Evolutionary conservation across 2,888 invertebrate species (phyloP).

Genomic region (Caenorhabditis imperialis): DNA sequence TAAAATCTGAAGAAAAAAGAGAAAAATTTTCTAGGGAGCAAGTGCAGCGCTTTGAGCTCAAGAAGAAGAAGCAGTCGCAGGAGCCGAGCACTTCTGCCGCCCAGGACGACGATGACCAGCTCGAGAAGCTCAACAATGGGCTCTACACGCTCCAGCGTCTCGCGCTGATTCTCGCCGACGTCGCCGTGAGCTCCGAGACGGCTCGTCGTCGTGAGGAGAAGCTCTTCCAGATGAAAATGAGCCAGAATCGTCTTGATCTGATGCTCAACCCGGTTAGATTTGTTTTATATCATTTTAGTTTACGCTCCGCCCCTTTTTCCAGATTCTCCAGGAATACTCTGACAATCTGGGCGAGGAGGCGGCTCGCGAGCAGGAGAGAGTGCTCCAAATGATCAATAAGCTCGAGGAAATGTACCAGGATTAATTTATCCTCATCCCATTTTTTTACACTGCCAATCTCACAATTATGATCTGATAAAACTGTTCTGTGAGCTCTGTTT

Average conservation of each 20-base stretch:
- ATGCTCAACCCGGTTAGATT: slow-evolving; percentile 65
- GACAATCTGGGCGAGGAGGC: slow-evolving; percentile 67
- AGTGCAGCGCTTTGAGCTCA: slow-evolving; percentile 60
- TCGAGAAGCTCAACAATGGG: slow-evolving; percentile 91
- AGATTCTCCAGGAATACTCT: slow-evolving; percentile 63
- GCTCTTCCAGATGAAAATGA: slow-evolving; percentile 72
- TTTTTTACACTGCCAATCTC: background rate
- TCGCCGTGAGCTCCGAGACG: slow-evolving; percentile 79
- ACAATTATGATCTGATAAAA: no score
- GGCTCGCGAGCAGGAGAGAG: slow-evolving; percentile 52
- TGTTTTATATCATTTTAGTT: background rate
- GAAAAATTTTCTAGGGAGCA: slow-evolving; percentile 55
- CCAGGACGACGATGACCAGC: slow-evolving; percentile 58
- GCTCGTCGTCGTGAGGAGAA: slow-evolving; percentile 64
- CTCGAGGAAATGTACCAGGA: slow-evolving; percentile 23
- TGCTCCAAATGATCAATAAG: slow-evolving; percentile 51
- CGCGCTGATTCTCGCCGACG: slow-evolving; percentile 85
- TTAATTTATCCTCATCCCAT: no score
- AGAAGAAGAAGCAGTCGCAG: slow-evolving; percentile 26
- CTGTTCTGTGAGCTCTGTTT: no score
- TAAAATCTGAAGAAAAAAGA: background rate
- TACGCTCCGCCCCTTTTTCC: slow-evolving; percentile 3
- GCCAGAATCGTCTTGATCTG: slow-evolving; percentile 61
- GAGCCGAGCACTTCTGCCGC: slow-evolving; percentile 55
- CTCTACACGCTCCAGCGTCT: slow-evolving; percentile 93